Conservation (phyloP, 1,140 invertebrate genomes). For the Myzus persicae region DNA sequence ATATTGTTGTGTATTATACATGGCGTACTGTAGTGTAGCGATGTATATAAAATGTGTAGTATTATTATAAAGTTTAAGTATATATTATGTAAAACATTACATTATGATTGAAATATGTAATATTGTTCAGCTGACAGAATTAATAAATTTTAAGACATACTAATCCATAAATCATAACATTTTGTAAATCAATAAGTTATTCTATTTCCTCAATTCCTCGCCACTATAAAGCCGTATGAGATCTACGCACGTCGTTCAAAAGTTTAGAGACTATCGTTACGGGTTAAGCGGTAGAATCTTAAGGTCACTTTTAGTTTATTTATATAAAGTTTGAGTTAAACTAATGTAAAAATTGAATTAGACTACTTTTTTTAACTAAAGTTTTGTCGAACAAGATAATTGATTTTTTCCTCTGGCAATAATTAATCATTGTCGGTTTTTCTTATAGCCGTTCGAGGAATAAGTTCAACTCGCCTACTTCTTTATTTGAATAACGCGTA, state of each 20-base stretch:
- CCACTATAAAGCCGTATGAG: no score
- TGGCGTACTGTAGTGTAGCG: no score
- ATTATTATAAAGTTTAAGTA: no score
- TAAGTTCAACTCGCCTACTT: background rate
- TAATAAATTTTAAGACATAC: no score
- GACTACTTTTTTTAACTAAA: background rate
- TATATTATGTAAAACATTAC: background rate
- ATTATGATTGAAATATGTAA: background rate
- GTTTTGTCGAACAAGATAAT: constrained; percentile 9
- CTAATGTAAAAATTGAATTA: constrained; percentile 10
- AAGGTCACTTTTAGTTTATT: background rate
- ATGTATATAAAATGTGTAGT: no score
- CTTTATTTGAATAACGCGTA: background rate
- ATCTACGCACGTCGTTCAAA: background rate
- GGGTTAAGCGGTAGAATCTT: background rate
- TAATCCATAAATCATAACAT: background rate
- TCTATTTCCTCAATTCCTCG: background rate
- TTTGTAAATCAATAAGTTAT: background rate
- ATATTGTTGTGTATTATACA: no score
- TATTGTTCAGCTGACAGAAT: background rate
- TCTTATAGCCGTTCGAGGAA: background rate
- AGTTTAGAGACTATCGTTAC: background rate
- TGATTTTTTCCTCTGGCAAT: background rate
- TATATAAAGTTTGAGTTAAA: background rate
- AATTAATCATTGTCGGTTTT: background rate